Conservation (phyloP, 1,140 invertebrate species). For the Phymorhynchus buccinoides region DNA sequence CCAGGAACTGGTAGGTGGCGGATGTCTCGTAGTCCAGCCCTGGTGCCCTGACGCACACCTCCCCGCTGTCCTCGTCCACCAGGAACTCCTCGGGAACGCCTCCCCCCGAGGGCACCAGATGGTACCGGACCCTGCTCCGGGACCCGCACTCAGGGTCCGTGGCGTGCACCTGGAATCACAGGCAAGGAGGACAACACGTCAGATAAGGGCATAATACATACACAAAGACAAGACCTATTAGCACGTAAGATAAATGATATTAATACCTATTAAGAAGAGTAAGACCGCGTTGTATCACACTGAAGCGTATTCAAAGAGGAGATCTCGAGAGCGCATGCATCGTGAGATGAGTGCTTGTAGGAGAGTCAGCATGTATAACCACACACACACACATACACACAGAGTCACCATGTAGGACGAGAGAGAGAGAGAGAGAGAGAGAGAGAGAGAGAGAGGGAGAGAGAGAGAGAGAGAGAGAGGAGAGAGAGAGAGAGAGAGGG, state of each 20-base stretch:
- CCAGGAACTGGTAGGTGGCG: conserved; percentile 90
- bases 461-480: conserved; percentile 28
- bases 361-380: too few relatives aligned
- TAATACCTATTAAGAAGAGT: too few relatives aligned
- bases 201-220: too few relatives aligned
- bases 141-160: conserved; percentile 96
- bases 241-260: background rate
- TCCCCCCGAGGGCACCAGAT: conserved; percentile 82
- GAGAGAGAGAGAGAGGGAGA: conserved; percentile 33
- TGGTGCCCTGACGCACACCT: conserved; percentile 87
- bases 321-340: too few relatives aligned
- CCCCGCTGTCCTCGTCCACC: conserved; percentile 86
- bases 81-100: conserved; percentile 79
- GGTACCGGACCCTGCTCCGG: conserved; percentile 92
- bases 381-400: too few relatives aligned
- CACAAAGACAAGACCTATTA: too few relatives aligned
- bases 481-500: too few relatives aligned
- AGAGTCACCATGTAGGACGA: background rate
- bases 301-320: too few relatives aligned
- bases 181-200: background rate
- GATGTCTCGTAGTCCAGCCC: conserved; percentile 88
- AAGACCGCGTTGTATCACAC: too few relatives aligned
- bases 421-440: conserved; percentile 21
- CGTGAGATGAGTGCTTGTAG: too few relatives aligned
- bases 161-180: conserved; percentile 85